Evolutionary conservation across 2,113 vertebrate genomes (phyloP), one percentile per base, ranked within the genome.

Genomic region (Epinephelus fuscoguttatus): DNA sequence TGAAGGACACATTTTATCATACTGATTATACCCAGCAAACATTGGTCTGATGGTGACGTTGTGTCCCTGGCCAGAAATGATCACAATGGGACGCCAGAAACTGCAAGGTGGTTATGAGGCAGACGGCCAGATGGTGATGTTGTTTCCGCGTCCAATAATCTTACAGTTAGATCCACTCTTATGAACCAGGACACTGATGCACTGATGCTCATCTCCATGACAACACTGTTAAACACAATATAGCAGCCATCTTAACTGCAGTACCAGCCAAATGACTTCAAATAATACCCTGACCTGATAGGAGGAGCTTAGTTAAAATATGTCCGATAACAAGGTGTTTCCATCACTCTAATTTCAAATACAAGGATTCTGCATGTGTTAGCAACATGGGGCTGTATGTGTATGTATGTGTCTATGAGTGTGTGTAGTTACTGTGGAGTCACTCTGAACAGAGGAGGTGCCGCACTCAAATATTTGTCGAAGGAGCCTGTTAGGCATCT

Each of bases 401-500:
- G 37, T 73, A 53, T 77, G 33, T 56, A 6, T 14, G 47, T 45
- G 13, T 23, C 5, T 64, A 8, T 25, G 72, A 15, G 61, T 74
- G 75, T 77, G 66, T 72, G 42, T 52, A 13, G 9, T 56, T 18
- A 12, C 62, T 68, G 70, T 40, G 21, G 30, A 70, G 69, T 25
- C 71, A 71, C 71, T 78, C 66, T 61, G 74, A 80, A 74, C 79
- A 82, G 85, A 75, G 57, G 60, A 75, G 37, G 61, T 57, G 55
- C 82, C 25, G 68, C 70, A 23, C 70, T 90, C 86, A 89, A 89
- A 93, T 93, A 91, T 94, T 94, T 91, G 86, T 42, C 17, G 78
- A 92, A 85, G 84, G 73, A 87, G 71, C 89, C 88, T 77, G 76
- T 87, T 72, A 78, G 84, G 81, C 70, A 17, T 73, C 75, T 60